Evolutionary conservation across 2,113 vertebrate species (phyloP).

Genomic region (Pollimyrus isidori): DNA sequence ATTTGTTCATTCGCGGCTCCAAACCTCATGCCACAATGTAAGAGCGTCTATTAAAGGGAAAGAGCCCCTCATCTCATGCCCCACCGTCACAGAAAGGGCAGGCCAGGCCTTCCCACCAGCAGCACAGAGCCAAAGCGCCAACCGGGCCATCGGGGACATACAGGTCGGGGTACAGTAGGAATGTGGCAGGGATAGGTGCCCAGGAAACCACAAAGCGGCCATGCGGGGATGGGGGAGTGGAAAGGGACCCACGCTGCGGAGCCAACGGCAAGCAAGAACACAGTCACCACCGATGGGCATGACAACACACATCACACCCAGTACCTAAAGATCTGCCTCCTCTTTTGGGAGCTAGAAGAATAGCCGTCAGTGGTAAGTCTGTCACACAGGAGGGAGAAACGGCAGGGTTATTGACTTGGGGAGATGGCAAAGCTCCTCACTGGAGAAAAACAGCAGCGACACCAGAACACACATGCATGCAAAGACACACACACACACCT

Average conservation of each 20-base stretch:
- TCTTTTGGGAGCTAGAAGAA: conserved; percentile 86
- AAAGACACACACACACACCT: background rate
- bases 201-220: conserved; percentile 9
- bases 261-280: conserved; percentile 64
- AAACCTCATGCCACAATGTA: background rate
- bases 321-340: conserved; percentile 93
- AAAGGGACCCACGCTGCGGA: conserved; percentile 37
- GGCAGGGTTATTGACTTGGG: conserved; percentile 55
- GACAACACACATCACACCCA: conserved; percentile 66
- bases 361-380: conserved; percentile 88
- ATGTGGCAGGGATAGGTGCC: conserved; percentile 41
- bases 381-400: conserved; percentile 68
- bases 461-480: background rate
- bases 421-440: background rate
- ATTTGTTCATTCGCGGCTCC: background rate
- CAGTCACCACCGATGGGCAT: conserved; percentile 60
- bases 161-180: conserved; percentile 39
- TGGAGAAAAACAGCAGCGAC: background rate
- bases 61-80: background rate
- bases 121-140: background rate
- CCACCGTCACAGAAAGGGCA: background rate
- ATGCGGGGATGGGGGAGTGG: conserved; percentile 6
- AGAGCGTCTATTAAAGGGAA: background rate
- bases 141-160: conserved; percentile 4
- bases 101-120: background rate